Percentiles rank a stretch among this genome's conserved stretches.
Evolutionary conservation across 1,140 invertebrate genomes (phyloP).

Genomic region (Leptinotarsa lineolata): DNA sequence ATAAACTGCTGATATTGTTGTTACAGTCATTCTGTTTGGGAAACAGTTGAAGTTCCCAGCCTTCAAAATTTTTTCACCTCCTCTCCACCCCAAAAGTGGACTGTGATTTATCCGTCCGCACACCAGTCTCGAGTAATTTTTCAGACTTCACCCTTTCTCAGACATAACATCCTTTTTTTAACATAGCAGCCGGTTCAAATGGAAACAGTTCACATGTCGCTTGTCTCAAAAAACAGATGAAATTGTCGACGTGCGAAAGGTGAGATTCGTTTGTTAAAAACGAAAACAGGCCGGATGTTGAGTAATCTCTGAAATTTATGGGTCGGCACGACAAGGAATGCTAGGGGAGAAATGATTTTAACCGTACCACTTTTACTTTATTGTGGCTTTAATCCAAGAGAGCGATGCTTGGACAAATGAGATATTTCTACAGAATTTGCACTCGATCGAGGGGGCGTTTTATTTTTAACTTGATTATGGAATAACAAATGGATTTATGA

Average conservation of each 20-base stretch:
- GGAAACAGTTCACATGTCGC: constrained; percentile 24
- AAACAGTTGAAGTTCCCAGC: too few relatives aligned
- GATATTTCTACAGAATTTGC: background rate
- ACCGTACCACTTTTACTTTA: constrained; percentile 10
- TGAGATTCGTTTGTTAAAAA: constrained; percentile 31
- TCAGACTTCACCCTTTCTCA: constrained; percentile 26
- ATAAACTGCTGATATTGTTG: too few relatives aligned
- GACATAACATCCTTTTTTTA: constrained; percentile 32
- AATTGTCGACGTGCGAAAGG: constrained; percentile 30
- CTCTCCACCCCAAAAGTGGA: background rate
- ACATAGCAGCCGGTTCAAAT: constrained; percentile 21
- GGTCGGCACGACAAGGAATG: constrained; percentile 13
- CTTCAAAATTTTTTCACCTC: too few relatives aligned
- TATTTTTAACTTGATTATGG: too few relatives aligned
- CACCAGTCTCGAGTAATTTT: constrained; percentile 15
- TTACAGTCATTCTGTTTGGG: too few relatives aligned
- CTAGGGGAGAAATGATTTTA: constrained; percentile 11
- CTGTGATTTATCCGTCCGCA: constrained; percentile 23
- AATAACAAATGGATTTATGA: too few relatives aligned
- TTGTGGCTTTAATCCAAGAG: background rate
- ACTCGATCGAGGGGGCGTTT: too few relatives aligned
- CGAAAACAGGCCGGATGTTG: constrained; percentile 27
- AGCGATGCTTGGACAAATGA: background rate
- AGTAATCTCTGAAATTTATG: constrained; percentile 28
- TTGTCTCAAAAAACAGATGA: constrained; percentile 20